Conservation (phyloP, 2,797 vertebrate species). For the Tiaroga cobitis region DNA sequence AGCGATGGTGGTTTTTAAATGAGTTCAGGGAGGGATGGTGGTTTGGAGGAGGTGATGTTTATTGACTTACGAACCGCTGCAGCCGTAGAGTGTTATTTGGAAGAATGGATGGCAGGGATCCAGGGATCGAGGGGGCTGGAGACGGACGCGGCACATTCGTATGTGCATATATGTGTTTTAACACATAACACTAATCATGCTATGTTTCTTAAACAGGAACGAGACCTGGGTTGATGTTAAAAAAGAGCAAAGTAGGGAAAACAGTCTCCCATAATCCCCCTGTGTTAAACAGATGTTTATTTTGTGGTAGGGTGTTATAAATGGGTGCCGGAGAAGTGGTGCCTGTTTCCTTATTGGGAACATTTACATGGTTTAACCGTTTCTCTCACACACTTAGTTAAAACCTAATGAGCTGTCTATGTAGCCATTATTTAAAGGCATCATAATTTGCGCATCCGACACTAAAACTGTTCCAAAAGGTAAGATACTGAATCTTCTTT, state of each 20-base stretch:
- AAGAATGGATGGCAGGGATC: slow-evolving; percentile 77
- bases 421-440: neutral
- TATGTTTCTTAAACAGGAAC: neutral
- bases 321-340: slow-evolving; percentile 43
- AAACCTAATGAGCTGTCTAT: slow-evolving; percentile 24
- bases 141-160: neutral
- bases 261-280: slow-evolving; percentile 3
- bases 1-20: slow-evolving; percentile 56
- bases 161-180: slow-evolving; percentile 38
- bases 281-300: slow-evolving; percentile 39
- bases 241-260: neutral
- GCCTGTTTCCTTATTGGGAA: slow-evolving; percentile 58
- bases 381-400: slow-evolving; percentile 23
- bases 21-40: slow-evolving; percentile 56
- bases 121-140: slow-evolving; percentile 63
- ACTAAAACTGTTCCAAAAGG: slow-evolving; percentile 61
- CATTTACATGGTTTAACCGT: slow-evolving; percentile 40
- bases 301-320: slow-evolving; percentile 31
- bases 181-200: neutral
- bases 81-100: slow-evolving; percentile 54
- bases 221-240: slow-evolving; percentile 17
- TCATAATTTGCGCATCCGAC: neutral
- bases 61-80: slow-evolving; percentile 58
- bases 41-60: slow-evolving; percentile 60
- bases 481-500: neutral